These are phyloP conservation scores for Actinernus sp. DNA, from an alignment of 92 coral and sea anemone genomes.

Conservation along the genomic window DNA sequence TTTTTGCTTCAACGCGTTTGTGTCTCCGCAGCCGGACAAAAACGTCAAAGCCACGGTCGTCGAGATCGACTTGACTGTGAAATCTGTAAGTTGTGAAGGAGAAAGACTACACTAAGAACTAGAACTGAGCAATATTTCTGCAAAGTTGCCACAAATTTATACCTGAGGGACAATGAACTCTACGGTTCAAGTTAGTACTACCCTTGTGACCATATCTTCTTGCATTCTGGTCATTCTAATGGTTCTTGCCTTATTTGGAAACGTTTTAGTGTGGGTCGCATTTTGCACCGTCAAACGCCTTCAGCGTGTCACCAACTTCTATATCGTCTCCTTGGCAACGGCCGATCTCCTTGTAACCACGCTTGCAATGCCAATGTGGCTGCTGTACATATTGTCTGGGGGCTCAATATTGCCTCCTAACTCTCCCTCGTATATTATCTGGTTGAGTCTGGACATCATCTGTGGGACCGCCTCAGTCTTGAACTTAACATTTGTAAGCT, in stretches of 20 bases:
- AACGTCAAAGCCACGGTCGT: too few relatives aligned
- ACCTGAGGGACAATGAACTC: too few relatives aligned
- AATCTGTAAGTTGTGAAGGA: too few relatives aligned
- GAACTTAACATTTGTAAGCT: constrained; percentile 36
- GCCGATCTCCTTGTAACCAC: constrained; percentile 37
- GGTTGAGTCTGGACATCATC: constrained; percentile 23
- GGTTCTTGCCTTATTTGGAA: constrained; percentile 27
- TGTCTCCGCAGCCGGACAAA: too few relatives aligned
- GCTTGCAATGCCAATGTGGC: constrained; percentile 35
- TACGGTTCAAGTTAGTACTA: too few relatives aligned
- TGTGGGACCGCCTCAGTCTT: constrained; percentile 47
- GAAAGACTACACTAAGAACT: too few relatives aligned
- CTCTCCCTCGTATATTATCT: constrained; percentile 2
- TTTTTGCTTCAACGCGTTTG: too few relatives aligned
- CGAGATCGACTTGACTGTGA: too few relatives aligned
- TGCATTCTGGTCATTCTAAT: constrained; percentile 11
- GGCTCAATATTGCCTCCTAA: neutral
- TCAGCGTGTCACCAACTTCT: constrained; percentile 44
- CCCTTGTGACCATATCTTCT: constrained; percentile 2
- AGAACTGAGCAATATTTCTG: too few relatives aligned
- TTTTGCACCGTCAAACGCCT: constrained; percentile 33
- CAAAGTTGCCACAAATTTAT: too few relatives aligned
- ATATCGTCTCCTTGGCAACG: constrained; percentile 52
- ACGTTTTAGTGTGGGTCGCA: constrained; percentile 35
- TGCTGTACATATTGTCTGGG: constrained; percentile 13